Evolutionary conservation across 2,888 invertebrate species (phyloP).

Genomic region (Dyspetes luteomarginatus): DNA sequence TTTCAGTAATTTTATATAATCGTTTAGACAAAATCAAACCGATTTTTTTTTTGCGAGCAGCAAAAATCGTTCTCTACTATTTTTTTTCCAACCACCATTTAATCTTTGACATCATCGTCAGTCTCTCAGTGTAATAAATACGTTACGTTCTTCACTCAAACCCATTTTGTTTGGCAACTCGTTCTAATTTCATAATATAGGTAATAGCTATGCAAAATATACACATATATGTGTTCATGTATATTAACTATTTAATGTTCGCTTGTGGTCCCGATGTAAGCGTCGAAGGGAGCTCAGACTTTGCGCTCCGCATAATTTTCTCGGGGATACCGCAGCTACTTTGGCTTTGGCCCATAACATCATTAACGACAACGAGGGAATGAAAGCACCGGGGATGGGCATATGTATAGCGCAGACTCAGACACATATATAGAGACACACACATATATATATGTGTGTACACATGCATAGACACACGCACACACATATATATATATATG

Average conservation of each 20-base stretch:
- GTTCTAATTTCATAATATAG: not conserved
- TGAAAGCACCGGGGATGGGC: constrained; percentile 28
- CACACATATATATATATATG: not conserved
- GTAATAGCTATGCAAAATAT: constrained; percentile 4
- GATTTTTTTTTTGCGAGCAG: too few relatives aligned
- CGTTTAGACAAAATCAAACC: too few relatives aligned
- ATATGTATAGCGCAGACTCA: too few relatives aligned
- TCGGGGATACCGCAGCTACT: constrained; percentile 54
- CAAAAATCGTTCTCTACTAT: too few relatives aligned
- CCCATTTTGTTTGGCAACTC: not conserved
- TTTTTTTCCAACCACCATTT: too few relatives aligned
- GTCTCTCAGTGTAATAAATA: too few relatives aligned
- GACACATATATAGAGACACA: too few relatives aligned
- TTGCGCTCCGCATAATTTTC: constrained; percentile 55
- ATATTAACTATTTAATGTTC: constrained; percentile 27
- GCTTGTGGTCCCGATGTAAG: constrained; percentile 4
- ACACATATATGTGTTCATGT: not conserved
- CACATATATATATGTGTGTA: too few relatives aligned
- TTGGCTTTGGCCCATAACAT: constrained; percentile 62
- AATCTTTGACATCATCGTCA: too few relatives aligned
- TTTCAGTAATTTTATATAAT: too few relatives aligned
- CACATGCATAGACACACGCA: not conserved
- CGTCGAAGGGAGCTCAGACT: constrained; percentile 39
- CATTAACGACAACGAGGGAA: constrained; percentile 59
- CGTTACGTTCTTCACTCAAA: not conserved